Evolutionary conservation across 2,888 invertebrate species (phyloP), one percentile per base, ranked within the genome.

Genomic region (Thera obeliscata): DNA sequence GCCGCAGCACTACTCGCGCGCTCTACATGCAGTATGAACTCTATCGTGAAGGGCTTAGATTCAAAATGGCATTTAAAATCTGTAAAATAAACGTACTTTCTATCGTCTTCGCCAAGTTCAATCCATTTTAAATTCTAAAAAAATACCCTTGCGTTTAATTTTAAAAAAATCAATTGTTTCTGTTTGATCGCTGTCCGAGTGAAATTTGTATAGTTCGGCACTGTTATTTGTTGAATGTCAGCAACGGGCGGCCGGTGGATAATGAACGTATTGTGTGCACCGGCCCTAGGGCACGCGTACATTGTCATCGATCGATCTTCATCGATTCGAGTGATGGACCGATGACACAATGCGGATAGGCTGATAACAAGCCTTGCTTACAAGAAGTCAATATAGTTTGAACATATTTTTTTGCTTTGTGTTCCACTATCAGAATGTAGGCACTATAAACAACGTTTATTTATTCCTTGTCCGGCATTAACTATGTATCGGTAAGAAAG

Each of bases 211-310:
- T 6, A 8, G 43, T 36, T 36, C 3, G 57, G 5, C 5, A 64
- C 49, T 64, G 22, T 48, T 64, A n/a, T 60, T 43, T 50, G 8
- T 33, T 43, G 55, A 62, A 62, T 50, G 52, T 43, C 61, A 9
- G 33, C 43, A 54, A n/a, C n/a, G 54, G 35, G 54, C 56, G 36
- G 50, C 36, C 61, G 66, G 46, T 22, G 48, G 50, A 33, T 75
- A 71, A 74, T 70, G 73, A 72, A 76, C 72, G 73, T 66, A 75
- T 76, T 74, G 77, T 72, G 70, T 62, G 69, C 60, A 66, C 61
- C n/a, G 57, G 55, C 62, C 62, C 62, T 62, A 66, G 59, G 61
- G 62, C 48, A 35, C 36, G 35, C 54, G 41, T n/a, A 56, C 56
- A 57, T 46, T 38, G 56, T 61, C 60, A 54, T 36, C 52, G 50